Conservation (phyloP, 2,888 invertebrate species). For the Pemphredon lugubris region DNA sequence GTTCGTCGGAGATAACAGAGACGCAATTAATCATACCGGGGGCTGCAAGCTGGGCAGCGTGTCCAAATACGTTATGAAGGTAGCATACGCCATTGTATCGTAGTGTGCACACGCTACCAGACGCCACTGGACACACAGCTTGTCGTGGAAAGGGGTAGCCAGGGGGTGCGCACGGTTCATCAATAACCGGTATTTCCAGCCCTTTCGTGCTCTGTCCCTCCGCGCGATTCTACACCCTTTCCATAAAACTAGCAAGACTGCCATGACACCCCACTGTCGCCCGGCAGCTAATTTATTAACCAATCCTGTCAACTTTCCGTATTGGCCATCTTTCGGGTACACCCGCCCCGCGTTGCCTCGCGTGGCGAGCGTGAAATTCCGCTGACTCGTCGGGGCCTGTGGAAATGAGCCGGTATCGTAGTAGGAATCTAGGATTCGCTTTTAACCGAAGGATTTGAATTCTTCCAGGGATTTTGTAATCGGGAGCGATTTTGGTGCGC, state of each 20-base stretch:
- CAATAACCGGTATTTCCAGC: slow-evolving; percentile 63
- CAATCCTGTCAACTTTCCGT: slow-evolving; percentile 37
- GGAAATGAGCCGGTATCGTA: too few relatives aligned
- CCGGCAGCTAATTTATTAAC: slow-evolving; percentile 62
- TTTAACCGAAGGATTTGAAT: too few relatives aligned
- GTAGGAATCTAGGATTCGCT: too few relatives aligned
- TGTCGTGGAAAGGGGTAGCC: slow-evolving; percentile 20
- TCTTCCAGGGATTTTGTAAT: too few relatives aligned
- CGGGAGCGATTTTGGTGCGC: too few relatives aligned
- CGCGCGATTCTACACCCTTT: slow-evolving; percentile 42
- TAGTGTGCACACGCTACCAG: slow-evolving; percentile 36
- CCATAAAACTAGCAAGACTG: slow-evolving; percentile 60
- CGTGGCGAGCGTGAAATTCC: neutral
- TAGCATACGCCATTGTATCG: slow-evolving; percentile 53
- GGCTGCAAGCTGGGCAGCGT: slow-evolving; percentile 36
- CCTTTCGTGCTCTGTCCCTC: slow-evolving; percentile 31
- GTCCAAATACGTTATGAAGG: slow-evolving; percentile 57
- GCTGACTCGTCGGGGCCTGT: neutral
- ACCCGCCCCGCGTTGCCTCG: too few relatives aligned
- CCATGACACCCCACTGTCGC: slow-evolving; percentile 22
- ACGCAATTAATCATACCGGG: slow-evolving; percentile 54
- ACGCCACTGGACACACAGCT: slow-evolving; percentile 43
- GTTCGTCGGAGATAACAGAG: slow-evolving; percentile 39
- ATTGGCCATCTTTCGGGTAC: too few relatives aligned
- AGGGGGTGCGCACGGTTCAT: slow-evolving; percentile 58